Evolutionary conservation across 2,888 invertebrate species (phyloP), one percentile per base, ranked within the genome.

Genomic region (Chrysolina americana): DNA sequence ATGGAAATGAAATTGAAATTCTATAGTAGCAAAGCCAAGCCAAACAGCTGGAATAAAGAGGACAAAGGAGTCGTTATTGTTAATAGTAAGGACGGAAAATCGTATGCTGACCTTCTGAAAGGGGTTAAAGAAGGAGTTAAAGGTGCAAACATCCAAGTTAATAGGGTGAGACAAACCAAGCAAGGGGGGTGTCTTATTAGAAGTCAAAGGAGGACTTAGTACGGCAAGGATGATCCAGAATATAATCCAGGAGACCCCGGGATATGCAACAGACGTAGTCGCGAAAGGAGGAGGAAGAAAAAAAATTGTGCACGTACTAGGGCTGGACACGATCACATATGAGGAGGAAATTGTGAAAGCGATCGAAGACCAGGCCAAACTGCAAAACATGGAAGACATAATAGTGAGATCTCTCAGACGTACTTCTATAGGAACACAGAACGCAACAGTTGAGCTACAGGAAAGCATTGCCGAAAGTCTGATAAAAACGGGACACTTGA

Each of bases 61-160:
- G 53, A 53, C 53, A 53, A 53, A 15, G 53, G 53, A 6, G 19
- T 53, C 53, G 53, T 53, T 10, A 53, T 53, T 13, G 19, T 53
- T 53, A 53, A 53, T 17, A 53, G 19, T 13, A 53, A 53, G 36
- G 44, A 62, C 28, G 50, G 15, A n/a, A 70, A 41, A 21, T 41
- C 47, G 9, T 59, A 72, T 36, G 72, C 72, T 5, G 72, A 72
- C 13, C 68, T 72, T 8, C 68, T 72, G 4, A 72, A 41, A 21
- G 59, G 53, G 44, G 65, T 65, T 0, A 71, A 71, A 15, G 23
- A 56, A 10, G 65, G 41, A 9, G 28, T 65, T 28, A 44, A 71
- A 10, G 65, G 64, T 1, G 36, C 64, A 17, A 59, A 56, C 3
- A 13, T 71, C 5, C 53, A 65, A 41, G 65, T 71, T 13, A 65